These are phyloP conservation scores for Nudaria mundana DNA, from an alignment of 2,888 invertebrate species.

Conservation along the genomic window DNA sequence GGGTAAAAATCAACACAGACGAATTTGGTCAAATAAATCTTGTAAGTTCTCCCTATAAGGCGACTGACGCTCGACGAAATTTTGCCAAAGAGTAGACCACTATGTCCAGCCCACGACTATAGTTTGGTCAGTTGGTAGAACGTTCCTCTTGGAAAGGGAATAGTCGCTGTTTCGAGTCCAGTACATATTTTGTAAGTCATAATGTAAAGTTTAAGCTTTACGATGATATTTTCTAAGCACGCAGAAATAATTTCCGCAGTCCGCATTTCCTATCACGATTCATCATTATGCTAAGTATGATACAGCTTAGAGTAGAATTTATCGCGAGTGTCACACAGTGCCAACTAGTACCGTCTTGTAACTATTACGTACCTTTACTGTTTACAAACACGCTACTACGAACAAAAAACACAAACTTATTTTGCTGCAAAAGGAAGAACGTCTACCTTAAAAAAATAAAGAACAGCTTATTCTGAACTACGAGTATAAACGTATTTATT, in stretches of 20 bases:
- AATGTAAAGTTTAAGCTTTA: not conserved
- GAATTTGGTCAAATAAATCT: no score
- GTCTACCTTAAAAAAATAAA: conserved; percentile 5
- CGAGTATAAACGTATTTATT: not conserved
- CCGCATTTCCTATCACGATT: not conserved
- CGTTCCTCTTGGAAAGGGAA: not conserved
- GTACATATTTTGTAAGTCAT: not conserved
- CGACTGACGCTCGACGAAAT: no score
- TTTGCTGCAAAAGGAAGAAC: conserved; percentile 15
- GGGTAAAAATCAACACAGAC: no score
- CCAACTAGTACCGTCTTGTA: conserved; percentile 42
- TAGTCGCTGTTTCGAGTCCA: not conserved
- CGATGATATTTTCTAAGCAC: not conserved
- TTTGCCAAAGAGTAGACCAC: no score
- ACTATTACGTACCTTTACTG: conserved; percentile 40
- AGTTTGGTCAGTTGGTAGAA: no score
- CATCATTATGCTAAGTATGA: conserved; percentile 1
- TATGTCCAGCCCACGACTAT: no score
- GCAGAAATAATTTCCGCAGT: not conserved
- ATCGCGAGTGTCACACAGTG: conserved; percentile 44
- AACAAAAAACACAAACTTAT: conserved; percentile 15
- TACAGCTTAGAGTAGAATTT: conserved; percentile 11
- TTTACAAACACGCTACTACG: conserved; percentile 34
- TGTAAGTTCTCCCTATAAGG: no score
- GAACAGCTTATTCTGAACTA: not conserved